Base-by-base conservation (phyloP, 2,797 vertebrate species). In the Gymnoscopelus braueri region DNA sequence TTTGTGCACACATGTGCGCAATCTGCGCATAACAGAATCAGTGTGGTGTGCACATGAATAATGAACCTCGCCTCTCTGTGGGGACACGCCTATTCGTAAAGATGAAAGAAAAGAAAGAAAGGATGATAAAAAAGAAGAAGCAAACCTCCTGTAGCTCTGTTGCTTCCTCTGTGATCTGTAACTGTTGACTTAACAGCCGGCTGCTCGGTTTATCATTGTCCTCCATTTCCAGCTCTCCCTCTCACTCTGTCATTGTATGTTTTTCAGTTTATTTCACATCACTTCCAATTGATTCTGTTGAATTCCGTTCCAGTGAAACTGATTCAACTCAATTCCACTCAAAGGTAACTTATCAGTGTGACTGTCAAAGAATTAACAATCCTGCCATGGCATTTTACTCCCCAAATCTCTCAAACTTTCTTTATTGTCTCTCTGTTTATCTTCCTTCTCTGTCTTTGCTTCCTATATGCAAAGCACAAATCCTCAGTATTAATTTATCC, bases 1-100 rank as follows among this genome's bases (percentile, higher is more conserved):
- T 29, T 29, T 29, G 26, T 19, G 19, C 19, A 19, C 19, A 19
- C 19, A 19, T 19, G 19, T 19, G 19, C 19, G 76, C 81, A 84
- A n/a, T n/a, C n/a, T 3, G 76, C 74, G 76, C 81, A 84, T 87
- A 44, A 44, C 64, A 80, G 83, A 80, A 72, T 68, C 78, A 69
- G 74, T 13, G 60, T 69, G 63, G 71, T 9, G 64, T 69, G 29
- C 62, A 56, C 77, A 68, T 74, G 64, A 79, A 77, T 87, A 88
- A 90, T 87, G 82, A 85, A 79, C 70, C 76, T 86, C 48, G 63
- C 78, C 78, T 85, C 72, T 83, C 81, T 2, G 11, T 10, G 47
- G 74, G 79, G 71, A 82, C 74, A 54, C 13, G 75, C 82, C 60
- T 78, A 44, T 44, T 44, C 7, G 39, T 67, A n/a, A 63, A 73